Conservation (phyloP, 2,888 invertebrate genomes). For the Branchipolynoe longqiensis region DNA sequence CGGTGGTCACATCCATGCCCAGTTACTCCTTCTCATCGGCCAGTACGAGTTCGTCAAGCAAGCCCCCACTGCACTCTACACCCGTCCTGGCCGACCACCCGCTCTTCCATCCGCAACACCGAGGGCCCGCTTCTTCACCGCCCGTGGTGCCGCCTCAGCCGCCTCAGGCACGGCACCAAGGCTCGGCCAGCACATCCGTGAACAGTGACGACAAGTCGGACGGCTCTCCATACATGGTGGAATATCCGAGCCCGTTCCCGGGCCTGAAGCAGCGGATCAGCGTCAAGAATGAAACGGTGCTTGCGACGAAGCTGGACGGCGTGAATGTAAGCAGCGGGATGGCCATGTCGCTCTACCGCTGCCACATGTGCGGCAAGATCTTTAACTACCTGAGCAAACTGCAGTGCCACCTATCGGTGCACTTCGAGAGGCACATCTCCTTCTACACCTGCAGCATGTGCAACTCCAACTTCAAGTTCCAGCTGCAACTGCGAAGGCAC, state of each 20-base stretch:
- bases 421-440: slow-evolving; percentile 75
- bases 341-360: slow-evolving; percentile 78
- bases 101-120: background rate
- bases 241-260: slow-evolving; percentile 56
- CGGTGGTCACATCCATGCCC: slow-evolving; percentile 45
- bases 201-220: background rate
- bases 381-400: slow-evolving; percentile 75
- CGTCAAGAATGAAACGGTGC: slow-evolving; percentile 77
- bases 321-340: slow-evolving; percentile 74
- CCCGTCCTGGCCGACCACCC: background rate
- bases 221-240: slow-evolving; percentile 63
- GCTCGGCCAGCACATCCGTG: background rate
- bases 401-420: slow-evolving; percentile 79
- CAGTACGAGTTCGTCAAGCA: too few species aligned
- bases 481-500: slow-evolving; percentile 76
- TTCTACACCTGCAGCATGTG: slow-evolving; percentile 77
- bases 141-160: background rate
- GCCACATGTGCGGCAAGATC: slow-evolving; percentile 79
- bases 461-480: slow-evolving; percentile 76
- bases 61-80: slow-evolving; percentile 24
- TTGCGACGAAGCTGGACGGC: slow-evolving; percentile 78
- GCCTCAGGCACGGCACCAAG: background rate
- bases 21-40: slow-evolving; percentile 45
- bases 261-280: slow-evolving; percentile 67
- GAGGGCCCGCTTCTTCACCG: background rate